Evolutionary conservation across 1,140 invertebrate species (phyloP).

Genomic region (Drosophila fuyamai): DNA sequence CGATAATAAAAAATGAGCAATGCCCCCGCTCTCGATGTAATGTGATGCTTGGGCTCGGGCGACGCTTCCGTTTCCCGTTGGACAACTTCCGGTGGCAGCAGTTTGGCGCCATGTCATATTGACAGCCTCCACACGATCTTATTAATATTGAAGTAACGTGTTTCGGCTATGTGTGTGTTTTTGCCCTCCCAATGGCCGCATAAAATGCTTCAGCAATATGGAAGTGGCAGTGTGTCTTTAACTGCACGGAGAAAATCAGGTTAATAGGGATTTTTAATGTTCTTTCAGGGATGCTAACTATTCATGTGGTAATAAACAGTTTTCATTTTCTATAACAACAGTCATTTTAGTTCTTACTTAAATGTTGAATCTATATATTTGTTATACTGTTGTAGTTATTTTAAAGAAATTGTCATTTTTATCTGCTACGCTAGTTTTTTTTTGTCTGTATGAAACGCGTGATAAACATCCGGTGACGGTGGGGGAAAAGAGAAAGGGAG

Average conservation of each 20-base stretch:
- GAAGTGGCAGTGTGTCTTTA: conserved; percentile 4
- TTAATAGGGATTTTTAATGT: background rate
- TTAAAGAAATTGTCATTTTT: background rate
- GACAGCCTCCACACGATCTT: conserved; percentile 64
- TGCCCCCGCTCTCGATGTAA: conserved; percentile 33
- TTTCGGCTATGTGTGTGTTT: conserved; percentile 16
- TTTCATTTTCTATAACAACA: too few relatives aligned
- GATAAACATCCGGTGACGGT: conserved; percentile 47
- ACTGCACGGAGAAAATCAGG: conserved; percentile 10
- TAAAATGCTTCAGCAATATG: conserved; percentile 56
- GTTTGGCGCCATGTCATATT: conserved; percentile 65
- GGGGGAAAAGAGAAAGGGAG: conserved; percentile 1
- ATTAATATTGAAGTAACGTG: conserved; percentile 77
- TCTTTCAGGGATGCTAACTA: too few relatives aligned
- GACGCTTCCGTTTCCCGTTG: conserved; percentile 38
- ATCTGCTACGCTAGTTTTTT: background rate
- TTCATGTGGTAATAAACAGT: too few relatives aligned
- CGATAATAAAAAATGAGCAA: conserved; percentile 66
- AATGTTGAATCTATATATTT: too few relatives aligned
- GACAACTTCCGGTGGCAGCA: conserved; percentile 61
- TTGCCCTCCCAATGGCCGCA: conserved; percentile 62
- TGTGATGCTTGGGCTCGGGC: conserved; percentile 16
- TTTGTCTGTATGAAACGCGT: conserved; percentile 16
- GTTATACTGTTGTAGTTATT: too few relatives aligned
- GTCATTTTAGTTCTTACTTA: too few relatives aligned